A percentile compares a stretch with the other conserved stretches of the same genome.
Evolutionary conservation across 2,888 invertebrate genomes (phyloP).

Genomic region (Dendrolimus pini): DNA sequence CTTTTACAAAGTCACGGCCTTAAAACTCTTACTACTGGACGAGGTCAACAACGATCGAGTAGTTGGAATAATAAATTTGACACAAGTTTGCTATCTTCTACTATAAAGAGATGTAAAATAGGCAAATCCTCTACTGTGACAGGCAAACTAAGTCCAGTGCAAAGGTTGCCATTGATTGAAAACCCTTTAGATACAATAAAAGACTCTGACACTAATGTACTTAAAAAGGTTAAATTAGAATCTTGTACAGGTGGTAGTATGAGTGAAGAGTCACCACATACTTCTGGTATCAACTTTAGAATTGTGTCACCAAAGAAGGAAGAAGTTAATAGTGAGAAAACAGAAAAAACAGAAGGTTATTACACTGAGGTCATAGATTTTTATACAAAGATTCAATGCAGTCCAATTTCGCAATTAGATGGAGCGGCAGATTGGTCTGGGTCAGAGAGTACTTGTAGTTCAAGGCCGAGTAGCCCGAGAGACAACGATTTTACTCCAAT

Average conservation of each 20-base stretch:
- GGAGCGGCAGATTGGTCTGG: constrained; percentile 83
- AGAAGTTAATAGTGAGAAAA: constrained; percentile 41
- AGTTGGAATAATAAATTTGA: constrained; percentile 85
- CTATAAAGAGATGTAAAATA: constrained; percentile 83
- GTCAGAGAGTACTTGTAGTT: constrained; percentile 67
- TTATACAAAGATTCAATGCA: constrained; percentile 72
- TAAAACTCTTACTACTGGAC: constrained; percentile 66
- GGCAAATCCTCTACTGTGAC: constrained; percentile 61
- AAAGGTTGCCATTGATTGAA: constrained; percentile 43
- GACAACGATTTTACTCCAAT: constrained; percentile 68
- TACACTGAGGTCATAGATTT: constrained; percentile 71
- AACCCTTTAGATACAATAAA: constrained; percentile 52
- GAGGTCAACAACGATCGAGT: constrained; percentile 80
- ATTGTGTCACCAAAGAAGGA: constrained; percentile 61
- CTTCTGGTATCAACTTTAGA: constrained; percentile 62
- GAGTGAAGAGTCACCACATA: constrained; percentile 58
- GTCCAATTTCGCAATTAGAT: constrained; percentile 81
- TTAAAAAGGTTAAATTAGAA: constrained; percentile 55
- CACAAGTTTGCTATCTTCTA: constrained; percentile 73
- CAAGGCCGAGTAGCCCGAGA: constrained; percentile 60
- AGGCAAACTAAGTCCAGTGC: constrained; percentile 61
- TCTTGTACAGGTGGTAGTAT: constrained; percentile 32
- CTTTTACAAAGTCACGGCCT: constrained; percentile 67
- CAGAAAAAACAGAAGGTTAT: constrained; percentile 60
- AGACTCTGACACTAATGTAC: constrained; percentile 37